These are phyloP conservation scores for Thecophora atra DNA, from an alignment of 2,888 invertebrate species.

Conservation along the genomic window DNA sequence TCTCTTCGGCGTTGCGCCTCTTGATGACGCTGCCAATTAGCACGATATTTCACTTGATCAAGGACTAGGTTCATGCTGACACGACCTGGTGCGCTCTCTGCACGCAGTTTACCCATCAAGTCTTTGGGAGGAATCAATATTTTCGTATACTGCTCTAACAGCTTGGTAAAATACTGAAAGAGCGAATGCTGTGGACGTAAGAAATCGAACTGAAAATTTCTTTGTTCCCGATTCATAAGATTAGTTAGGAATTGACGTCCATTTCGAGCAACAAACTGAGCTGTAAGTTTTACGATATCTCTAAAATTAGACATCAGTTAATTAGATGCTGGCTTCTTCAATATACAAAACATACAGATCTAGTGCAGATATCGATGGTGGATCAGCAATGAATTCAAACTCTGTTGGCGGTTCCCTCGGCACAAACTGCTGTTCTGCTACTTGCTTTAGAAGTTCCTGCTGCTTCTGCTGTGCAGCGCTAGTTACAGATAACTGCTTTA, in stretches of 20 bases:
- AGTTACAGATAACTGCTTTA: conserved; percentile 73
- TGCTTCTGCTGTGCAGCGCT: conserved; percentile 85
- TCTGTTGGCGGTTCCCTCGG: conserved; percentile 92
- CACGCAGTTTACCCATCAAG: conserved; percentile 78
- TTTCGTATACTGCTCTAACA: conserved; percentile 98
- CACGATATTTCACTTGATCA: conserved; percentile 92
- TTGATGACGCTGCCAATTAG: conserved; percentile 96
- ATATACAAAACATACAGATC: conserved; percentile 75
- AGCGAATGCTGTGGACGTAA: conserved; percentile 97
- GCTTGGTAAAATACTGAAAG: conserved; percentile 97
- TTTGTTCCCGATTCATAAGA: conserved; percentile 96
- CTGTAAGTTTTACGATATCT: conserved; percentile 97
- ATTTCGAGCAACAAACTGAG: conserved; percentile 98
- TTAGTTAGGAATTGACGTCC: conserved; percentile 98
- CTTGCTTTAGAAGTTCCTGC: conserved; percentile 86
- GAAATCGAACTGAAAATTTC: conserved; percentile 99
- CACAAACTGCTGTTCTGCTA: conserved; percentile 84
- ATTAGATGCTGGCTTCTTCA: background rate
- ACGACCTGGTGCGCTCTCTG: conserved; percentile 77
- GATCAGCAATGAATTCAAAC: conserved; percentile 95
- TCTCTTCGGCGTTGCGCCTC: conserved; percentile 91
- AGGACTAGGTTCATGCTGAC: conserved; percentile 70
- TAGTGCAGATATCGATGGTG: conserved; percentile 96
- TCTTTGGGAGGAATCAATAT: conserved; percentile 95
- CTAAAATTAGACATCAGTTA: conserved; percentile 65